phyloP scores from a whole-genome alignment of 2,113 vertebrate genomes.

The Amblyornis subalaris region DNA sequence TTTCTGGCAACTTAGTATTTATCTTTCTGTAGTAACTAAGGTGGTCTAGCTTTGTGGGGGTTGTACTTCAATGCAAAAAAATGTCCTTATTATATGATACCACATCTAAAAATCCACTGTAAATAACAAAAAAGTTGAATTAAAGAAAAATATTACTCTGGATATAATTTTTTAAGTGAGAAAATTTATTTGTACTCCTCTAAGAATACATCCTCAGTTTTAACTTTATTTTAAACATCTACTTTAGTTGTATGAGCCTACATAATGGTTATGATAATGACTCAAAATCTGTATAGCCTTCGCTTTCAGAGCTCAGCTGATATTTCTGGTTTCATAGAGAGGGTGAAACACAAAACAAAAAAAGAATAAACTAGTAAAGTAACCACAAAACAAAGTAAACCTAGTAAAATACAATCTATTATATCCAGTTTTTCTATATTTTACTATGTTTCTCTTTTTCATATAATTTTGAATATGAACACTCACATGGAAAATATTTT shows the following conservation, averaged over 20 bases:
- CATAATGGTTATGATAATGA: neutral
- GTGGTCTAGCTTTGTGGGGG: neutral
- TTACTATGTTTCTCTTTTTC: neutral
- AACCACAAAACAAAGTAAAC: neutral
- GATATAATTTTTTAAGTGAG: neutral
- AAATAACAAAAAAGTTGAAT: neutral
- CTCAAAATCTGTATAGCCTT: neutral
- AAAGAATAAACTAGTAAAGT: neutral
- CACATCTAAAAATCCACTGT: neutral
- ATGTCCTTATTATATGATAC: neutral
- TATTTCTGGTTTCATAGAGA: neutral
- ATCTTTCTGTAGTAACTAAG: neutral
- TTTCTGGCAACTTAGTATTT: neutral
- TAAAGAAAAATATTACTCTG: neutral
- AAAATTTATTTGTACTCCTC: neutral
- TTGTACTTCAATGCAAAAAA: neutral
- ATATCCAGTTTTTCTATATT: neutral
- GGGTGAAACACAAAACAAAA: neutral
- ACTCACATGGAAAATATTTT: neutral
- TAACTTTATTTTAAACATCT: neutral
- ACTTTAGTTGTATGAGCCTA: neutral
- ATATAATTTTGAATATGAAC: neutral
- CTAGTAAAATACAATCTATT: neutral
- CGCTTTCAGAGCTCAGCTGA: neutral
- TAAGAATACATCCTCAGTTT: neutral